Evolutionary conservation across 2,113 vertebrate genomes (phyloP).

Genomic region (Ameiurus melas): DNA sequence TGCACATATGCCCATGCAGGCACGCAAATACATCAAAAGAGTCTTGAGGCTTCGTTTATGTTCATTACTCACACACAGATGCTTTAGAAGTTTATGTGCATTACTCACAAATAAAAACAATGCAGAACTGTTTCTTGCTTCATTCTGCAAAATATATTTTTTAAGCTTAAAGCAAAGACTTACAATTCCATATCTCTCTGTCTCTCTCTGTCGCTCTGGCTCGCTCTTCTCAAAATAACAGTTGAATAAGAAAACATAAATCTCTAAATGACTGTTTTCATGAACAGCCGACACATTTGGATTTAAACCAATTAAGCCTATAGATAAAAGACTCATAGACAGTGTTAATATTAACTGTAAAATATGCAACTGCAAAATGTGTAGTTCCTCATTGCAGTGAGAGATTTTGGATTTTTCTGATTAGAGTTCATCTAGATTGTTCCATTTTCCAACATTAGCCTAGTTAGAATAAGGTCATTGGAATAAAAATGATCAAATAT

Average conservation of each 20-base stretch:
- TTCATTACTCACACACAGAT: conserved; percentile 22
- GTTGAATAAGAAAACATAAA: not conserved
- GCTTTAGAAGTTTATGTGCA: conserved; percentile 7
- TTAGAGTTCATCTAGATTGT: not conserved
- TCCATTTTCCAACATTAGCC: not conserved
- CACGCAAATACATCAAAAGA: conserved; percentile 35
- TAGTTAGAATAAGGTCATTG: not conserved
- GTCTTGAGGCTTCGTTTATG: conserved; percentile 32
- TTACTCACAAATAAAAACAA: conserved; percentile 25
- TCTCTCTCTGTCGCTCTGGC: not conserved
- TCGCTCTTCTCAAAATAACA: conserved; percentile 2
- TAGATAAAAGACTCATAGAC: not conserved
- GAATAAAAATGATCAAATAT: not conserved
- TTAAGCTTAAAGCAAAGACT: not conserved
- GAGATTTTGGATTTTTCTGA: not conserved
- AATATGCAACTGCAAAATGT: not conserved
- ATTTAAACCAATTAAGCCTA: not conserved
- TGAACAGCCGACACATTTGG: not conserved
- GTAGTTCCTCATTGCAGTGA: not conserved
- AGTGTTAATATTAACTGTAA: not conserved
- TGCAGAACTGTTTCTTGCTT: conserved; percentile 20
- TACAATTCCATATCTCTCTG: not conserved
- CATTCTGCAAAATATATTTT: not conserved
- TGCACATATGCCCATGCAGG: not conserved
- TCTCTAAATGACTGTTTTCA: not conserved